phyloP scores from a whole-genome alignment of 2,888 invertebrate species.

The Toxonevra muliebris region DNA sequence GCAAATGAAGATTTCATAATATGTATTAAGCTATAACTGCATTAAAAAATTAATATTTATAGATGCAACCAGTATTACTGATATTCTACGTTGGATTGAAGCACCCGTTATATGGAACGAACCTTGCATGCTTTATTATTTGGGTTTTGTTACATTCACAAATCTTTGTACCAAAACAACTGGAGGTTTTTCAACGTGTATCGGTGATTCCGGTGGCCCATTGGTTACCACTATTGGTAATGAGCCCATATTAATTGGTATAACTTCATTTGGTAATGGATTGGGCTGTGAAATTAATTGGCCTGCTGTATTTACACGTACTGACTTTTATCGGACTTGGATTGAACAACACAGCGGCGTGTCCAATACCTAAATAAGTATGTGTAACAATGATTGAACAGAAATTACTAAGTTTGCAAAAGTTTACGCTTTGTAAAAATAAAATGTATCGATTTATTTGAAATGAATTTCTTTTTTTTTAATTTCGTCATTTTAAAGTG shows the following conservation, averaged over 20 bases:
- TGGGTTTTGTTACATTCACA: constrained; percentile 25
- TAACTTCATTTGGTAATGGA: constrained; percentile 57
- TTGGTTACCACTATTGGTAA: constrained; percentile 48
- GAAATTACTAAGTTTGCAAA: no score
- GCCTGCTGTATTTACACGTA: constrained; percentile 60
- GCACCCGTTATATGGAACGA: constrained; percentile 38
- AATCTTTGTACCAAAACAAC: constrained; percentile 50
- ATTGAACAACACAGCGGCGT: constrained; percentile 48
- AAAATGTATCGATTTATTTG: no score
- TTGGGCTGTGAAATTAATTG: constrained; percentile 58
- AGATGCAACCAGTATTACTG: constrained; percentile 34
- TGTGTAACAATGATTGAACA: not conserved
- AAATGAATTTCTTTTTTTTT: no score
- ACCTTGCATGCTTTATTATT: constrained; percentile 32
- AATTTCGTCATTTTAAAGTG: no score
- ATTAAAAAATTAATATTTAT: no score
- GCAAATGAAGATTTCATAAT: no score
- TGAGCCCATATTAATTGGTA: constrained; percentile 50
- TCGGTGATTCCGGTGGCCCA: constrained; percentile 62
- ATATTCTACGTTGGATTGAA: constrained; percentile 29
- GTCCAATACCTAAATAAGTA: constrained; percentile 45
- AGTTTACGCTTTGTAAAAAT: no score
- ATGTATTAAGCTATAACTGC: no score
- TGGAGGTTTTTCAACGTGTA: constrained; percentile 59
- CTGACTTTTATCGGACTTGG: constrained; percentile 58